A percentile compares a stretch with the other conserved stretches of the same genome.
phyloP scores from a whole-genome alignment of 2,797 vertebrate species.

The Parambassis ranga region DNA sequence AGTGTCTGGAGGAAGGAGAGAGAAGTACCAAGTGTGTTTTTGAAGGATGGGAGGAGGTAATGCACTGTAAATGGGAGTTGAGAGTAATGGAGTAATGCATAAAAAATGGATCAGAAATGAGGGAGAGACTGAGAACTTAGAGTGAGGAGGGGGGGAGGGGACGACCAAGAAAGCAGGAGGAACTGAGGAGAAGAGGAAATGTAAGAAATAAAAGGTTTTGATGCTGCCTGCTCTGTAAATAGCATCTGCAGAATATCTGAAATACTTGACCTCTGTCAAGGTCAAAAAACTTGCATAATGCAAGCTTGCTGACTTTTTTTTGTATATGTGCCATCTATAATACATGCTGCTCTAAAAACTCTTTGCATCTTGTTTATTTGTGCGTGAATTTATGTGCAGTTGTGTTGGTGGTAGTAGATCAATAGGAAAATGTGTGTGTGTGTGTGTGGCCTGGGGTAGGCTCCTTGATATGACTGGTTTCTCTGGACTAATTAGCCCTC shows the following conservation, averaged over 20 bases:
- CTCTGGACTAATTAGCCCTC: slow-evolving; percentile 70
- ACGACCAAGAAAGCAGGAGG: slow-evolving; percentile 7
- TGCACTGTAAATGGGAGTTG: slow-evolving; percentile 75
- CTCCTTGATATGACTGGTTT: slow-evolving; percentile 51
- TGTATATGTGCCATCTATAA: slow-evolving; percentile 25
- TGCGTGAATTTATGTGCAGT: slow-evolving; percentile 1
- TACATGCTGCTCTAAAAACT: slow-evolving; percentile 39
- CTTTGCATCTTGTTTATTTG: slow-evolving; percentile 41
- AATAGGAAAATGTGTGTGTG: slow-evolving; percentile 24
- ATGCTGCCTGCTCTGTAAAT: slow-evolving; percentile 37
- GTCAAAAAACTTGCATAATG: slow-evolving; percentile 28
- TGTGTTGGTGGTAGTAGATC: slow-evolving; percentile 40
- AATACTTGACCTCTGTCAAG: slow-evolving; percentile 51
- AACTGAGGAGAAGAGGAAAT: slow-evolving; percentile 30
- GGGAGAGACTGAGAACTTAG: slow-evolving; percentile 44
- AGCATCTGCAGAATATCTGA: slow-evolving; percentile 29
- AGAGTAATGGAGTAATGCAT: slow-evolving; percentile 77
- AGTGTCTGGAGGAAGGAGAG: slow-evolving; percentile 45
- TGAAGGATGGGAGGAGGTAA: slow-evolving; percentile 64
- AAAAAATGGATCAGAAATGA: slow-evolving; percentile 81
- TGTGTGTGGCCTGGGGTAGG: slow-evolving; percentile 43
- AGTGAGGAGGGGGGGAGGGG: slow-evolving; percentile 31
- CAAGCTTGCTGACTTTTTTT: slow-evolving; percentile 30
- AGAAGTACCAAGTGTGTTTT: slow-evolving; percentile 67
- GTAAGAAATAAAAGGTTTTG: slow-evolving; percentile 13